Evolutionary conservation across 1,140 invertebrate genomes (phyloP).

Genomic region (Drosophila prosaltans): DNA sequence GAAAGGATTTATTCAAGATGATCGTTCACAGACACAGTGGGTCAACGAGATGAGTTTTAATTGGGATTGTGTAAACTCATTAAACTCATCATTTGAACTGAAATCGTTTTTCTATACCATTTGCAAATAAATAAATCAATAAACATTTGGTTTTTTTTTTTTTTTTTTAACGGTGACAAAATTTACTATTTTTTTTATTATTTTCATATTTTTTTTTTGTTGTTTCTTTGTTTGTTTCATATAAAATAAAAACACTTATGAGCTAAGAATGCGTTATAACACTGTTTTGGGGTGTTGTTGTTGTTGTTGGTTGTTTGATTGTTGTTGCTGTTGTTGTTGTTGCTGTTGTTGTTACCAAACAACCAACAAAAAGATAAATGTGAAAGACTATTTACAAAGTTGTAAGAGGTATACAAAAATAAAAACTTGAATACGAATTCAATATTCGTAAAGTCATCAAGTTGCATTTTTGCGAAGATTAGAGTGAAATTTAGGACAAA

Average conservation of each 20-base stretch:
- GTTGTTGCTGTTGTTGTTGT: slow-evolving; percentile 34
- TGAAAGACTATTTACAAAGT: slow-evolving; percentile 77
- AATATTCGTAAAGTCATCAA: slow-evolving; percentile 7
- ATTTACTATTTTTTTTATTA: slow-evolving; percentile 83
- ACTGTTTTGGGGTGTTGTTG: slow-evolving; percentile 66
- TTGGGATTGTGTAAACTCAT: slow-evolving; percentile 29
- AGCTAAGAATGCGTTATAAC: slow-evolving; percentile 82
- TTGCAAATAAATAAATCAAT: slow-evolving; percentile 6
- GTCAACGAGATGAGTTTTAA: slow-evolving; percentile 44
- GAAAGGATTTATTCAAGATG: slow-evolving; percentile 67
- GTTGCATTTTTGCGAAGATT: neutral
- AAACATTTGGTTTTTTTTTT: neutral
- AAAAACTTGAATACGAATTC: neutral
- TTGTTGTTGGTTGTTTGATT: slow-evolving; percentile 31
- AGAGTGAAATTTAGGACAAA: slow-evolving; percentile 18
- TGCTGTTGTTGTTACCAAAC: slow-evolving; percentile 38
- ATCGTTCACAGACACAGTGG: slow-evolving; percentile 15
- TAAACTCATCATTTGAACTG: neutral
- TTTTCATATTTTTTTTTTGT: slow-evolving; percentile 83
- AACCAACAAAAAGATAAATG: neutral
- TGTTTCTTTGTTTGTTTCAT: slow-evolving; percentile 83
- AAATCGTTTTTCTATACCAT: neutral
- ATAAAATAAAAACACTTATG: slow-evolving; percentile 83
- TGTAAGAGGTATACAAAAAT: slow-evolving; percentile 35
- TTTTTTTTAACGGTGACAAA: slow-evolving; percentile 82